A percentile compares a stretch with the other conserved stretches of the same genome.
These are phyloP conservation scores for Aporophyla lueneburgensis DNA, from an alignment of 2,888 invertebrate genomes.

Conservation along the genomic window DNA sequence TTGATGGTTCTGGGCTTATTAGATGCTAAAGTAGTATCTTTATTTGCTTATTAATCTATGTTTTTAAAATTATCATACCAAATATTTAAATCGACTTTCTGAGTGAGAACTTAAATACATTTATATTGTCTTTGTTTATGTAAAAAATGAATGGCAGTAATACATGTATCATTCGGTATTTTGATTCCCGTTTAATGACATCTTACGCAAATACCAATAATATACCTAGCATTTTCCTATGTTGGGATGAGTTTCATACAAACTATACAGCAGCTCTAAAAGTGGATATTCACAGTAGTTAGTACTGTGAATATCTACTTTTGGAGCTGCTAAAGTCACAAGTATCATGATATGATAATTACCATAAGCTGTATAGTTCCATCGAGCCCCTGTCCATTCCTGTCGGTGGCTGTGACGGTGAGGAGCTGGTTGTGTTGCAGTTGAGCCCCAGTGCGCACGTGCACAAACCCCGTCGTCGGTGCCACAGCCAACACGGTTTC, in stretches of 20 bases:
- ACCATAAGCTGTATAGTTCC: slow-evolving; percentile 83
- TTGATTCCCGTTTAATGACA: too few relatives aligned
- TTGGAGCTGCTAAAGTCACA: not conserved
- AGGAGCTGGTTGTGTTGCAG: slow-evolving; percentile 79
- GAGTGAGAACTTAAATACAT: not conserved
- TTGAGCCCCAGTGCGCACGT: slow-evolving; percentile 82
- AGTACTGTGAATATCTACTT: not conserved
- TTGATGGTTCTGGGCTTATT: not conserved
- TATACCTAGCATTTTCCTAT: not conserved
- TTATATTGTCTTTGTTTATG: not conserved
- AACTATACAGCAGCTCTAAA: too few relatives aligned
- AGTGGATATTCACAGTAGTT: too few relatives aligned
- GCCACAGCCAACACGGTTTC: slow-evolving; percentile 89
- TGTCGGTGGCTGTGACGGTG: slow-evolving; percentile 84
- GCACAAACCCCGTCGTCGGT: slow-evolving; percentile 90
- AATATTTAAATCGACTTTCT: not conserved
- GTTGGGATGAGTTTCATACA: not conserved
- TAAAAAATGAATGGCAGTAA: not conserved
- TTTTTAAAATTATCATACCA: not conserved
- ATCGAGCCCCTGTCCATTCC: slow-evolving; percentile 81
- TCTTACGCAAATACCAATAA: not conserved
- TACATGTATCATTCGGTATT: not conserved
- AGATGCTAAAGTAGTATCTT: not conserved
- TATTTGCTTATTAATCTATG: not conserved
- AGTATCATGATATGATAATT: slow-evolving; percentile 51